Evolutionary conservation across 2,797 vertebrate species (phyloP).

Genomic region (Cercopithecus hamlyni): DNA sequence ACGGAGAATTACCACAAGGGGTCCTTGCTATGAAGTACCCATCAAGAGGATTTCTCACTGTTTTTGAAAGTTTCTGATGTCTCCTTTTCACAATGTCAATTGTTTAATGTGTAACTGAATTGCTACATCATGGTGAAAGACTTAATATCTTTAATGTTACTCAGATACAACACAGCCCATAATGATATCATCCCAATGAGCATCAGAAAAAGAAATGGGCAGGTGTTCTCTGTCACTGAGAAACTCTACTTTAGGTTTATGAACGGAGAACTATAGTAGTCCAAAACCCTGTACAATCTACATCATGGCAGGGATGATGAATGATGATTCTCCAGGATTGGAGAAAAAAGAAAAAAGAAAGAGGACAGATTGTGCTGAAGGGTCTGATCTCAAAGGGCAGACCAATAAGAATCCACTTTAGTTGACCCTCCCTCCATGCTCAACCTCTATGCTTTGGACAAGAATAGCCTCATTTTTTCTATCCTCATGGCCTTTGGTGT

Average conservation of each 20-base stretch:
- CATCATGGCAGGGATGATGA: conserved; percentile 92
- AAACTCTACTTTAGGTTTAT: conserved; percentile 93
- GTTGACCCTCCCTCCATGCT: conserved; percentile 92
- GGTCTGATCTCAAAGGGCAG: conserved; percentile 87
- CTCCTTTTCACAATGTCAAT: conserved; percentile 94
- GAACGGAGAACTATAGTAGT: conserved; percentile 95
- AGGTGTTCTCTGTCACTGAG: conserved; percentile 92
- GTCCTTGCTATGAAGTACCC: conserved; percentile 92
- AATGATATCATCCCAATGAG: conserved; percentile 92
- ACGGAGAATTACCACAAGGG: conserved; percentile 93
- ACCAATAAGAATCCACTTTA: conserved; percentile 90
- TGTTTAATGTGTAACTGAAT: conserved; percentile 93
- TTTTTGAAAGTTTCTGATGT: conserved; percentile 94
- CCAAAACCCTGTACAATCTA: conserved; percentile 91
- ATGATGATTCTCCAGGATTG: conserved; percentile 90
- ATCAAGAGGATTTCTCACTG: conserved; percentile 91
- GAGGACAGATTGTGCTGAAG: conserved; percentile 88
- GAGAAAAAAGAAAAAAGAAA: conserved; percentile 89
- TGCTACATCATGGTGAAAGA: conserved; percentile 93
- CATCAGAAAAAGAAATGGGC: conserved; percentile 89
- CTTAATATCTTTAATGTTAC: conserved; percentile 93
- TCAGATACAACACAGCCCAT: conserved; percentile 91
- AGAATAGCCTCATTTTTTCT: conserved; percentile 94
- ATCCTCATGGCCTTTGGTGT: conserved; percentile 94
- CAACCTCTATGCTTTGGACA: conserved; percentile 93